phyloP scores from a whole-genome alignment of 2,888 invertebrate genomes.

The Ophonus ardosiacus region DNA sequence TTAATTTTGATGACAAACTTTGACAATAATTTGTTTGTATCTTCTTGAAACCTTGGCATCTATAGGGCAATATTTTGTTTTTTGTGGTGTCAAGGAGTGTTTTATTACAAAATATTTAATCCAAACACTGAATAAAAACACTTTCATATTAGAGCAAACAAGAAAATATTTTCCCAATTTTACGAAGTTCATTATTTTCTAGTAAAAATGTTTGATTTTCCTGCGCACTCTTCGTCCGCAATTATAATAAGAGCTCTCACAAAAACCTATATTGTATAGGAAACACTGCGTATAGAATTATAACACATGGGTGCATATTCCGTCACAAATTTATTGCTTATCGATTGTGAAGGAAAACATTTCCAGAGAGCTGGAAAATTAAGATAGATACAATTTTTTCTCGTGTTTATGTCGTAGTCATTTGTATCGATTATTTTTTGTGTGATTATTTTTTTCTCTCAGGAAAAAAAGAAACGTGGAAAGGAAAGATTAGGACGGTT shows the following conservation, averaged over 20 bases:
- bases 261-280: background rate
- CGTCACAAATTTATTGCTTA: conserved; percentile 32
- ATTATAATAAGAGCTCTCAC: background rate
- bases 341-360: conserved; percentile 9
- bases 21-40: background rate
- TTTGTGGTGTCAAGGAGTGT: background rate
- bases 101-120: background rate
- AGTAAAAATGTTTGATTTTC: conserved; percentile 3
- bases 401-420: conserved; percentile 16
- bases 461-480: background rate
- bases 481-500: background rate
- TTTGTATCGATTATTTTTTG: conserved; percentile 42
- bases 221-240: background rate
- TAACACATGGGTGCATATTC: conserved; percentile 17
- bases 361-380: conserved; percentile 34
- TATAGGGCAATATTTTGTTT: background rate
- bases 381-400: conserved; percentile 31
- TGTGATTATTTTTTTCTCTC: background rate
- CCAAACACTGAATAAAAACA: background rate
- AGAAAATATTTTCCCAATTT: background rate
- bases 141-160: background rate
- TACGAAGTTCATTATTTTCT: background rate
- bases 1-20: too few relatives aligned
- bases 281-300: conserved; percentile 2
- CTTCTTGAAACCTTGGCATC: background rate